Conservation (phyloP, 2,888 invertebrate species). For the Chrysopilus asiliformis region DNA sequence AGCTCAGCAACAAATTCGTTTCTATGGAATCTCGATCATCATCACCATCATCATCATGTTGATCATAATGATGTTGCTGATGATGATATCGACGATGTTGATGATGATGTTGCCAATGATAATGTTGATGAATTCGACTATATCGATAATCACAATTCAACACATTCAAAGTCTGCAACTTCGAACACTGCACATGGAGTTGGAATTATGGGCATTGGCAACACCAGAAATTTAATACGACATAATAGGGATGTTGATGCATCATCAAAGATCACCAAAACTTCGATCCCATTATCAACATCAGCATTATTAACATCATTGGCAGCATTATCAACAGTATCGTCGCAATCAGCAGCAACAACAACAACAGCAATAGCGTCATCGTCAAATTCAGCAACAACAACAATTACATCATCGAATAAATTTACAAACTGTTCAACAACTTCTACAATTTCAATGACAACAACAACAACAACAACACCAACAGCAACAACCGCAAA, state of each 20-base stretch:
- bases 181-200: no score
- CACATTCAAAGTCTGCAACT: background rate
- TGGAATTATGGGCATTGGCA: no score
- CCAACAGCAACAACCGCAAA: slow-evolving; percentile 5
- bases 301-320: slow-evolving; percentile 1
- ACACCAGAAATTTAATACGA: no score
- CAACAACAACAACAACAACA: slow-evolving; percentile 8
- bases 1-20: slow-evolving; percentile 19
- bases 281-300: slow-evolving; percentile 1
- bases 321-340: slow-evolving; percentile 4
- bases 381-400: slow-evolving; percentile 3
- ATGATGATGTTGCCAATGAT: slow-evolving; percentile 5
- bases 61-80: slow-evolving; percentile 8
- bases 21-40: slow-evolving; percentile 26
- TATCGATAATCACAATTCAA: background rate
- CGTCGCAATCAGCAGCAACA: slow-evolving; percentile 9
- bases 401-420: background rate
- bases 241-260: no score
- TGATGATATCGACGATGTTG: slow-evolving; percentile 13
- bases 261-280: no score
- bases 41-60: slow-evolving; percentile 16
- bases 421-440: slow-evolving; percentile 2
- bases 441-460: slow-evolving; percentile 6
- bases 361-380: slow-evolving; percentile 6
- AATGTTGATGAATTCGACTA: background rate